Evolutionary conservation across 92 coral and sea anemone species (phyloP), one percentile per base, ranked within the genome.

Genomic region (Palythoa heliodiscus): DNA sequence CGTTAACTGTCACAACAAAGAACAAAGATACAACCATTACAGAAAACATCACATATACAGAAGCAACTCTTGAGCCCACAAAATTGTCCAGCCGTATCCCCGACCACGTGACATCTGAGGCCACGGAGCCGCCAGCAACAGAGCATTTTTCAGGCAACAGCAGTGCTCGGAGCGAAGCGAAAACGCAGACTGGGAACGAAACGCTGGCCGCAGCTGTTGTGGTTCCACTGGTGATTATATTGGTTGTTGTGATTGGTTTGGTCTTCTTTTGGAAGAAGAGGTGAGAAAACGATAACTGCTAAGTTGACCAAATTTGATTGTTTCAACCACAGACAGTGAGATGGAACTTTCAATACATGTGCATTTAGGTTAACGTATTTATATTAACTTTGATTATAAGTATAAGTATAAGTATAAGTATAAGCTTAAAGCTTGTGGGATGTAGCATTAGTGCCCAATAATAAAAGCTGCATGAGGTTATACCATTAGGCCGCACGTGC

Each of bases 51-150:
- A 43, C 50, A 5, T 43, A 43, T 43, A 43, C 50, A 43, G 50
- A 43, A 43, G 50, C 50, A 67, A 67, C 71, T 67, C 71, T 15
- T 20, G 71, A 67, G 39, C 71, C 71, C 71, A 23, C 71, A 25
- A 67, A 23, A 11, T 10, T 5, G 15, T 23, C 71, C 71, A 67
- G 71, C 71, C 5, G 71, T 23, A 67, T 22, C 5, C 71, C 71
- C 7, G 38, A 67, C 11, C 71, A 64, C 1, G 70, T 22, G 13
- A 23, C 71, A 19, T 22, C 71, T 67, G 35, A 7, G 29, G 15
- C 35, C 10, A 20, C 71, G 7, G 71, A 67, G n/a, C 1, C 38
- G 71, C 71, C n/a, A 22, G 11, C 16, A 15, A 67, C 71, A 15
- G 71, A 67, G 29, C 71, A 67, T 22, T 11, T 12, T 12, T 3